A percentile compares a stretch with the other conserved stretches of the same genome.
Conservation (phyloP, 2,113 vertebrate genomes). For the Catagonus wagneri region DNA sequence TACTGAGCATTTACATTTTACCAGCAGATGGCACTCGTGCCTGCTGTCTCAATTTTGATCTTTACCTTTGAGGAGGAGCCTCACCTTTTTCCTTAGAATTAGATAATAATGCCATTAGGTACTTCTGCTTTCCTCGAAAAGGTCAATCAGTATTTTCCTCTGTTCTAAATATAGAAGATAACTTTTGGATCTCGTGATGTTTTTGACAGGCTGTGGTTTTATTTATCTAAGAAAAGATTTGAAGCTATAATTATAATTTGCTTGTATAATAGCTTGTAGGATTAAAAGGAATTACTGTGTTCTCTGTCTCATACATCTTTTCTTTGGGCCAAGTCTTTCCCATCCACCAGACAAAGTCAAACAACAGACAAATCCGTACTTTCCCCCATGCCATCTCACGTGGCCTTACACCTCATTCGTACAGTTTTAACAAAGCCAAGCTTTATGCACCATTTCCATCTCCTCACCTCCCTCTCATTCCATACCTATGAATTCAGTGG, state of each 20-base stretch:
- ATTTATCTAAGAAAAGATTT: conserved; percentile 50
- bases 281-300: background rate
- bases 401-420: background rate
- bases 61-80: background rate
- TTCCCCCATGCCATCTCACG: background rate
- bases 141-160: background rate
- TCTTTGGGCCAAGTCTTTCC: background rate
- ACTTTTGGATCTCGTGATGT: background rate
- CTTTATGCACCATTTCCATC: background rate
- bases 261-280: background rate
- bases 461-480: background rate
- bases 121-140: background rate
- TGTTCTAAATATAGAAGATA: background rate
- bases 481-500: background rate
- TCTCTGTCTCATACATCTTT: background rate
- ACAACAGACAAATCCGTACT: background rate
- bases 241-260: conserved; percentile 3
- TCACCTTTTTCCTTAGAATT: background rate
- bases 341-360: background rate
- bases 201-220: background rate
- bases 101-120: background rate
- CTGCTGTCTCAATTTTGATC: conserved; percentile 41
- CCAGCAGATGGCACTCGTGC: conserved; percentile 77
- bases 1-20: conserved; percentile 7
- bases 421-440: background rate